phyloP scores from a whole-genome alignment of 2,888 invertebrate genomes.

The Geophilus truncorum region DNA sequence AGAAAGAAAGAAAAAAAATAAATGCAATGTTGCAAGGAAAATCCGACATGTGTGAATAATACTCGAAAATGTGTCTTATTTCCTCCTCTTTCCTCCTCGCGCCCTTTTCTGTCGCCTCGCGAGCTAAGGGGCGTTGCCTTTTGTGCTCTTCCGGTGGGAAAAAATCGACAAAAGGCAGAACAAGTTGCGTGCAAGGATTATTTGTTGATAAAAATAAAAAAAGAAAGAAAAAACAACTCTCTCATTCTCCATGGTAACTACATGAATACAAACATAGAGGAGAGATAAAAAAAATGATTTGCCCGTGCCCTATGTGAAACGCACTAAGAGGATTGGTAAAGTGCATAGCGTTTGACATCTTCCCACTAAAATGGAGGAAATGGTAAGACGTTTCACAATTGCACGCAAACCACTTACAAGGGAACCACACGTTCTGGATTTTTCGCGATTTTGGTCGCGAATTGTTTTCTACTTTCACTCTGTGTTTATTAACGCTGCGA shows the following conservation, averaged over 20 bases:
- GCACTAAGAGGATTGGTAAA: slow-evolving; percentile 1
- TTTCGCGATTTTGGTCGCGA: not conserved
- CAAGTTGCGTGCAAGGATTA: slow-evolving; percentile 9
- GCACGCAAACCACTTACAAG: not conserved
- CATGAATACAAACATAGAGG: not conserved
- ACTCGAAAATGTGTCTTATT: slow-evolving; percentile 7
- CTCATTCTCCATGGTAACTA: slow-evolving; percentile 11
- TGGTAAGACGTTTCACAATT: not conserved
- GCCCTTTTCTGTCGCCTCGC: not conserved
- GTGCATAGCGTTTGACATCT: not conserved
- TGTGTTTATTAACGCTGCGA: not conserved
- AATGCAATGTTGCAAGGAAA: not conserved
- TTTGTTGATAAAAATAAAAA: not conserved
- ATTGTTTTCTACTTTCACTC: not conserved
- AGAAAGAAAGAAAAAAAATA: not conserved
- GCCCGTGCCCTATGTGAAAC: not conserved
- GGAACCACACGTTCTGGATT: not conserved
- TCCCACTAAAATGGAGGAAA: not conserved
- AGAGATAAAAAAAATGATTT: not conserved
- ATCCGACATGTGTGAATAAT: slow-evolving; percentile 20
- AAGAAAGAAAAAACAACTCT: not conserved
- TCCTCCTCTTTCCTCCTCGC: not conserved
- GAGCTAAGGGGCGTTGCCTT: not conserved
- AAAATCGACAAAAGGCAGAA: not conserved
- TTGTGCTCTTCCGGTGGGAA: not conserved